phyloP scores from a whole-genome alignment of 2,888 invertebrate species.

The Diplazon laetatorius region DNA sequence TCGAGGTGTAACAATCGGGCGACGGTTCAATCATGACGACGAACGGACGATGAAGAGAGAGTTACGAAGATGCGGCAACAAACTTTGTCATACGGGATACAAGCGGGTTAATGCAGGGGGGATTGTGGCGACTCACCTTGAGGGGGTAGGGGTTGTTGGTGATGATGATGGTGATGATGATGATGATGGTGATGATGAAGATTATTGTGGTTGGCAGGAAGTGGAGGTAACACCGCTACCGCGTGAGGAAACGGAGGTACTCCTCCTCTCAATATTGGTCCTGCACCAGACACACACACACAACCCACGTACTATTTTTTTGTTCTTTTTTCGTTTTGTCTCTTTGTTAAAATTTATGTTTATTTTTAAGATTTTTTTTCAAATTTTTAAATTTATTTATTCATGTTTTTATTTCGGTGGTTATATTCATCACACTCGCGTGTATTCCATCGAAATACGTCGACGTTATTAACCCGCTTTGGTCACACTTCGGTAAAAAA shows the following conservation, averaged over 20 bases:
- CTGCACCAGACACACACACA: constrained; percentile 79
- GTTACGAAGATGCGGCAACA: constrained; percentile 26
- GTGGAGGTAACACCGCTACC: constrained; percentile 86
- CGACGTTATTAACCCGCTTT: constrained; percentile 39
- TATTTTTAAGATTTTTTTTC: constrained; percentile 12
- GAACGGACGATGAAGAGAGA: constrained; percentile 12
- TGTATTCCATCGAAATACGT: constrained; percentile 10
- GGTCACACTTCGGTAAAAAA: too few species aligned
- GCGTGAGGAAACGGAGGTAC: constrained; percentile 84
- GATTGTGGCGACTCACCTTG: constrained; percentile 77
- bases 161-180: constrained; percentile 72
- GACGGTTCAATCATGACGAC: too few species aligned
- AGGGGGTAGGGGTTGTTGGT: constrained; percentile 79
- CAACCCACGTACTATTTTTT: constrained; percentile 73
- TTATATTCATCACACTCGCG: not conserved
- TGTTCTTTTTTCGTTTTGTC: constrained; percentile 33
- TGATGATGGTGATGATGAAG: constrained; percentile 75
- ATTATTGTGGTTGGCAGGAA: constrained; percentile 80
- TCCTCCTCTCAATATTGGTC: constrained; percentile 79
- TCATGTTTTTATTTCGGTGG: not conserved
- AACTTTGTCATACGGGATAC: constrained; percentile 37
- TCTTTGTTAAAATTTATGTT: constrained; percentile 13
- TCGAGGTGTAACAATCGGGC: too few species aligned
- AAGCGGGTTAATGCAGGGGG: constrained; percentile 42
- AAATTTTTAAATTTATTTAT: constrained; percentile 35